Evolutionary conservation across 2,797 vertebrate genomes (phyloP), one percentile per base, ranked within the genome.

Genomic region (Anabacerthia variegaticeps): DNA sequence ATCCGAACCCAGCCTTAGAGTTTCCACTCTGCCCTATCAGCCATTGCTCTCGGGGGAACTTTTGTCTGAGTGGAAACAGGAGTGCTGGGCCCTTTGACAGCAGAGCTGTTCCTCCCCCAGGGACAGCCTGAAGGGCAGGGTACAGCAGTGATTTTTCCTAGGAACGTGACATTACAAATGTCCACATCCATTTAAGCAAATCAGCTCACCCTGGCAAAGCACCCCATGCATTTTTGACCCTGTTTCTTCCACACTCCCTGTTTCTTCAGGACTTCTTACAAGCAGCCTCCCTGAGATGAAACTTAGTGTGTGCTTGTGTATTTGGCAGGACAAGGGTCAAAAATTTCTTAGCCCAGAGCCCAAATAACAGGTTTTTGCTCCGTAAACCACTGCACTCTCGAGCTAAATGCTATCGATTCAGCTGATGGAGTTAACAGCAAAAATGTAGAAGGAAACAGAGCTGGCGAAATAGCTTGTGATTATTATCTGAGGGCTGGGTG

Each of bases 401-500:
- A 81, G 76, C 79, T 74, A 61, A 85, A 83, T 6, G 41, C 85
- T 80, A 26, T 66, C 91, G 48, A 13, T 88, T 66, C 72, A 72
- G 92, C 89, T 74, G 93, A 96, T 91, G 76, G 95, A 96, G 95
- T 97, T 97, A 97, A 96, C 92, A 93, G 89, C 87, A 96, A 91
- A 96, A 96, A 94, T 94, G 91, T 66, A 94, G 79, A 94, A 95
- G 92, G 95, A 94, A 92, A 76, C 49, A 85, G 84, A 96, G 84
- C 39, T 72, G 92, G 61, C 13, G 4, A 93, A 94, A 92, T 75
- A 92, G 92, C 88, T 93, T n/a, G 92, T 96, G 91, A 56, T 97
- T 97, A 96, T 96, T 97, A 97, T 95, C 81, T 89, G 93, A 97
- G 96, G 89, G 84, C 77, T 95, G 94, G 95, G 87, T 95, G 93